phyloP scores from a whole-genome alignment of 2,888 invertebrate species.

The Drosophila heteroneura region DNA sequence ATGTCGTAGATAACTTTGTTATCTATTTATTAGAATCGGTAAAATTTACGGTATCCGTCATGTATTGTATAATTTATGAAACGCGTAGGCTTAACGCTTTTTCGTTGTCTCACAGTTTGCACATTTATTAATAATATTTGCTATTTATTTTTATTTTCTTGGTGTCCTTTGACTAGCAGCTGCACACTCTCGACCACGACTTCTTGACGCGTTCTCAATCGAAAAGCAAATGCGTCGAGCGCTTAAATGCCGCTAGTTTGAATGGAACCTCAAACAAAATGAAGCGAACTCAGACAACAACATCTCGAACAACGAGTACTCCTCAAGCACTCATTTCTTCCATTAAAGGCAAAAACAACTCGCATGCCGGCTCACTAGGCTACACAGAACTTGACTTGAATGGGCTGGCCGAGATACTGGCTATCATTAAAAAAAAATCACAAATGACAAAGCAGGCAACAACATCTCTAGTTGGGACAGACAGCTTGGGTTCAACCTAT shows the following conservation, averaged over 20 bases:
- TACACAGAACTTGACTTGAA: constrained; percentile 78
- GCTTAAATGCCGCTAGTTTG: constrained; percentile 59
- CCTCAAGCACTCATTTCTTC: constrained; percentile 60
- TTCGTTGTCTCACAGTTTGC: background rate
- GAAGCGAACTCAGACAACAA: constrained; percentile 13
- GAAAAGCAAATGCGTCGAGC: constrained; percentile 53
- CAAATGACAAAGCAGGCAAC: constrained; percentile 38
- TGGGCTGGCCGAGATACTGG: constrained; percentile 80
- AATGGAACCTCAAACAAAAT: constrained; percentile 49
- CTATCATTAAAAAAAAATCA: constrained; percentile 32
- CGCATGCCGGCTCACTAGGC: constrained; percentile 10
- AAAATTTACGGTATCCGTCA: no score
- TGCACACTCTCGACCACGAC: constrained; percentile 43
- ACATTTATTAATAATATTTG: background rate
- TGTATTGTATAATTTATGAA: constrained; percentile 9
- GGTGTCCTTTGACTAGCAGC: background rate
- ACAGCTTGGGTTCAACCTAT: constrained; percentile 28
- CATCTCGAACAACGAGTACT: constrained; percentile 18
- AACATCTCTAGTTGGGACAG: constrained; percentile 17
- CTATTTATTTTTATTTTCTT: background rate
- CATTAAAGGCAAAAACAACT: constrained; percentile 53
- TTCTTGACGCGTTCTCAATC: constrained; percentile 74
- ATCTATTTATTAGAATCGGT: background rate
- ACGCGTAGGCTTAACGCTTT: background rate
- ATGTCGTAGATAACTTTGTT: background rate